Conservation (phyloP, 2,113 vertebrate species). For the Cercopithecus mona region DNA sequence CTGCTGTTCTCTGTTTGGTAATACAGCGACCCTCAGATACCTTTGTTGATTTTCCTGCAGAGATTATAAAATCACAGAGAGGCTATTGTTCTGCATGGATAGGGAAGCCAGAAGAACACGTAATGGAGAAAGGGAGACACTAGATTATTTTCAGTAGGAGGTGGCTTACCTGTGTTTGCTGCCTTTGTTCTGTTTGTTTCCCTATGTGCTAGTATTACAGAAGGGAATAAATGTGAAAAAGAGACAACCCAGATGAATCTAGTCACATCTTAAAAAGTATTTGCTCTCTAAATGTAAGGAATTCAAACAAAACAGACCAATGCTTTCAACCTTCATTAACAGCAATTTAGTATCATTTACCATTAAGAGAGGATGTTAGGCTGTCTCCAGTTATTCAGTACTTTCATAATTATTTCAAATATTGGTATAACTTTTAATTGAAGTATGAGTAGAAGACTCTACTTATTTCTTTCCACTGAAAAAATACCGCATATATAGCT, state of each 20-base stretch:
- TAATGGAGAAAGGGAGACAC: background rate
- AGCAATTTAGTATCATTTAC: background rate
- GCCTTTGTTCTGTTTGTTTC: background rate
- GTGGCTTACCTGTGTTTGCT: background rate
- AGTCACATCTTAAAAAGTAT: background rate
- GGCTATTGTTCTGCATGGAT: background rate
- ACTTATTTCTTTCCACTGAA: background rate
- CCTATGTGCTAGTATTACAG: background rate
- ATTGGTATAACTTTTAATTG: background rate
- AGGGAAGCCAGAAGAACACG: background rate
- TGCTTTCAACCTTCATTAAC: background rate
- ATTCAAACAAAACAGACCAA: background rate
- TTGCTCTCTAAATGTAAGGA: background rate
- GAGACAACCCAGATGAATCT: background rate
- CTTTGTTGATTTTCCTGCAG: background rate
- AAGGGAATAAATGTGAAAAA: background rate
- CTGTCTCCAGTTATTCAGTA: background rate
- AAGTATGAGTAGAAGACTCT: background rate
- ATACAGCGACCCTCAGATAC: background rate
- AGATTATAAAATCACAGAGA: background rate
- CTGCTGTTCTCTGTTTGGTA: background rate
- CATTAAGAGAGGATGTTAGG: background rate
- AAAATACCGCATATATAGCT: background rate
- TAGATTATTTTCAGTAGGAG: background rate
- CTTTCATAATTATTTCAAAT: constrained; percentile 8